These are phyloP conservation scores for Amazona vittata DNA, from an alignment of 2,113 vertebrate species.

Conservation along the genomic window DNA sequence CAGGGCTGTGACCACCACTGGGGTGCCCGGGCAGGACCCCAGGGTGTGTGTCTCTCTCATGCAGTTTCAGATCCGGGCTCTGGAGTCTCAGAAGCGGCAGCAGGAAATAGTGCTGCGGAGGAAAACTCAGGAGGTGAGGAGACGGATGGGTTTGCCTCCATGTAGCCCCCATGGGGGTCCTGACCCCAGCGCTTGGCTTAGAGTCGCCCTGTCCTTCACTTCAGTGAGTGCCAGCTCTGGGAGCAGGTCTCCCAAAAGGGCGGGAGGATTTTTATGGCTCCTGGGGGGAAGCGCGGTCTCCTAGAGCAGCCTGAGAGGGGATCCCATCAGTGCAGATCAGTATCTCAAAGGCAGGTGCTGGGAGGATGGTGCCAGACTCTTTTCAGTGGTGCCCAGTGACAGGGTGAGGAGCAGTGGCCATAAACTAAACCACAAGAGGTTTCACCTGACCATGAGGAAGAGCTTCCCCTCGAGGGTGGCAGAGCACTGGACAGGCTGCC, in stretches of 20 bases:
- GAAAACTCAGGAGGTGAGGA: slow-evolving; percentile 91
- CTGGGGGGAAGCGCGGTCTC: not conserved
- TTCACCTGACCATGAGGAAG: not conserved
- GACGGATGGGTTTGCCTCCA: not conserved
- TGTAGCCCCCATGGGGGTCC: not conserved
- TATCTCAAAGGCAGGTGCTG: not conserved
- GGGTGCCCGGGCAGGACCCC: not conserved
- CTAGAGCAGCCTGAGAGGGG: not conserved
- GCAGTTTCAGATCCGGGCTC: slow-evolving; percentile 93
- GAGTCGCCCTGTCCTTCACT: not conserved
- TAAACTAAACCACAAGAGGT: not conserved
- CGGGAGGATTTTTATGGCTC: not conserved
- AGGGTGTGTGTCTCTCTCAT: not conserved
- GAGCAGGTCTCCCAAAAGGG: not conserved
- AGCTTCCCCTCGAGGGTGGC: not conserved
- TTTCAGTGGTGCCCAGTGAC: not conserved
- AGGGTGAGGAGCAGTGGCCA: not conserved
- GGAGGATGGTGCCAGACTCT: not conserved
- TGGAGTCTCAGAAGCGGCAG: slow-evolving; percentile 96
- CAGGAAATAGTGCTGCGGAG: slow-evolving; percentile 93
- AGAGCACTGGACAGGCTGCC: not conserved
- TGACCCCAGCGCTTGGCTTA: rapidly evolving
- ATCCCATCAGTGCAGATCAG: not conserved
- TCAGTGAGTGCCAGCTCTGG: not conserved
- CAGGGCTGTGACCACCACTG: rapidly evolving